Conservation (phyloP, 2,113 vertebrate genomes). For the Ctenomys sociabilis region DNA sequence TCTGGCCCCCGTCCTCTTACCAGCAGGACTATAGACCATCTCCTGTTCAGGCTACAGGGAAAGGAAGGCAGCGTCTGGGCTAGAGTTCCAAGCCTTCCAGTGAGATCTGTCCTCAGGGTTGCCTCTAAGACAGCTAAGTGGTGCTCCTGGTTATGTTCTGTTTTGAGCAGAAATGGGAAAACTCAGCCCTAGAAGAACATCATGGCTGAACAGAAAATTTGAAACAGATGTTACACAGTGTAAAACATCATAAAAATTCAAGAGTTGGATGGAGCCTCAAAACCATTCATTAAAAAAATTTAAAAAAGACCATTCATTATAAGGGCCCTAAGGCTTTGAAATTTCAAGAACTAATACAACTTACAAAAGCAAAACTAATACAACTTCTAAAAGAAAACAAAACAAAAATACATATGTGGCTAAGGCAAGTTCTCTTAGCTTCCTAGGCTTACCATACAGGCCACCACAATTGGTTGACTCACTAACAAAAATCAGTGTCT, state of each 20-base stretch:
- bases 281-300: neutral
- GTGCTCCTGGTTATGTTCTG: neutral
- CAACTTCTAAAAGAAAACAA: slow-evolving; percentile 55
- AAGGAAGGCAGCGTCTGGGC: neutral
- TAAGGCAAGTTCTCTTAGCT: neutral
- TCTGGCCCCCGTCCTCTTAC: neutral
- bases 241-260: slow-evolving; percentile 15
- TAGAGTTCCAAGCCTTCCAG: neutral
- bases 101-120: neutral
- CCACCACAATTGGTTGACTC: neutral
- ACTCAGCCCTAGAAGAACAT: neutral
- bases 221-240: neutral
- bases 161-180: neutral
- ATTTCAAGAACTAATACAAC: slow-evolving; percentile 40
- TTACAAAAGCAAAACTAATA: slow-evolving; percentile 20
- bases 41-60: neutral
- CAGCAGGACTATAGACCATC: neutral
- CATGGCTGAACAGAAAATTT: neutral
- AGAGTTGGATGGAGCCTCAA: neutral
- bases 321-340: neutral
- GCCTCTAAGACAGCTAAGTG: neutral
- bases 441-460: neutral
- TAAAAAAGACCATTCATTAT: neutral
- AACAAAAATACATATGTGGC: neutral
- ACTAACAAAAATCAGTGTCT: neutral